A percentile compares a stretch with the other conserved stretches of the same genome.
These are phyloP conservation scores for Mastomys natalensis DNA, from an alignment of 2,113 vertebrate genomes.

Conservation along the genomic window DNA sequence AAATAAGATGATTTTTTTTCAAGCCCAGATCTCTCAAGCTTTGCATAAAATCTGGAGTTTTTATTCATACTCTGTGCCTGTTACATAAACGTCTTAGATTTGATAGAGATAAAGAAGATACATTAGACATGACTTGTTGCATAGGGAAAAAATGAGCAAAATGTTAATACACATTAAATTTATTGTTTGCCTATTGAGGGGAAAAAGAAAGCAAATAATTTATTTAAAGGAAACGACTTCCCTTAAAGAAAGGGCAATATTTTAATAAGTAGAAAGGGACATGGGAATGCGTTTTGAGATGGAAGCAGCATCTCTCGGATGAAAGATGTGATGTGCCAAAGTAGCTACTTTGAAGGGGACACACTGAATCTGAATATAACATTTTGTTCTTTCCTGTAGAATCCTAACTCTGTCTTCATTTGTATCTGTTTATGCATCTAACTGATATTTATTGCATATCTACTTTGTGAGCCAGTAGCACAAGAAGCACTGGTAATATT, in stretches of 20 bases:
- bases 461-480: background rate
- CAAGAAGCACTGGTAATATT: background rate
- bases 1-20: constrained; percentile 63
- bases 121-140: constrained; percentile 48
- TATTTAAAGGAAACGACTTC: constrained; percentile 67
- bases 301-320: constrained; percentile 26
- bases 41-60: constrained; percentile 70
- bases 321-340: constrained; percentile 40
- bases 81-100: constrained; percentile 64
- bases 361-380: constrained; percentile 40
- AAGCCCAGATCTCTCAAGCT: constrained; percentile 67
- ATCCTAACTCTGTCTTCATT: constrained; percentile 53
- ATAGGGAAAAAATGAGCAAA: constrained; percentile 62
- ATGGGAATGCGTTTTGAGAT: constrained; percentile 59
- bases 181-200: constrained; percentile 64
- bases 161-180: constrained; percentile 55
- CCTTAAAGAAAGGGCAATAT: constrained; percentile 69
- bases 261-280: constrained; percentile 67
- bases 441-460: constrained; percentile 31
- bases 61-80: constrained; percentile 39
- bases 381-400: constrained; percentile 46
- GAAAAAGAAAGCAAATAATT: constrained; percentile 66
- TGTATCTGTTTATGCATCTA: constrained; percentile 39
- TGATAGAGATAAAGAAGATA: constrained; percentile 67
- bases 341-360: constrained; percentile 31